A percentile compares a stretch with the other conserved stretches of the same genome.
Evolutionary conservation across 2,113 vertebrate species (phyloP).

Genomic region (Dunckerocampus dactyliophorus): DNA sequence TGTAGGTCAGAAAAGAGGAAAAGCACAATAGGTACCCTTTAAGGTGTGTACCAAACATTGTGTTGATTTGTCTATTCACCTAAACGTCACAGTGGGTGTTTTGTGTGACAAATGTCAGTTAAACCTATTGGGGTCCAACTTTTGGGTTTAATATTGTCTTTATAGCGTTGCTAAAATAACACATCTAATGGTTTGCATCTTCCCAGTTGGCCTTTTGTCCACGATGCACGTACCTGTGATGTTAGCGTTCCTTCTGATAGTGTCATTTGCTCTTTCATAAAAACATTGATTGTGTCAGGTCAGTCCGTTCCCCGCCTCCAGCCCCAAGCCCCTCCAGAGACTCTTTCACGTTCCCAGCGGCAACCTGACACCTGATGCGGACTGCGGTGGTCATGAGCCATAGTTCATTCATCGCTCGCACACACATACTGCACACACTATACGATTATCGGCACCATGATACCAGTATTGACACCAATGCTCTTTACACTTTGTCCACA

Average conservation of each 20-base stretch:
- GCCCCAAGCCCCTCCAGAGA: conserved; percentile 40
- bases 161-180: not conserved
- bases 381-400: conserved; percentile 56
- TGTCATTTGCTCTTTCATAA: conserved; percentile 65
- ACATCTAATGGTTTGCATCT: not conserved
- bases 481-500: conserved; percentile 9
- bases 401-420: conserved; percentile 61
- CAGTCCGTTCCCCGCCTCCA: conserved; percentile 50
- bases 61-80: too few relatives aligned
- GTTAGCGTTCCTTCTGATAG: conserved; percentile 60
- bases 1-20: too few relatives aligned
- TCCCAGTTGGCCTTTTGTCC: too few relatives aligned
- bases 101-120: too few relatives aligned
- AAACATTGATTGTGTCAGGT: conserved; percentile 69
- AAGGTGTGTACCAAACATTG: too few relatives aligned
- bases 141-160: too few relatives aligned
- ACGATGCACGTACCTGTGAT: conserved; percentile 26
- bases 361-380: conserved; percentile 62
- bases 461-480: conserved; percentile 13
- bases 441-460: conserved; percentile 13
- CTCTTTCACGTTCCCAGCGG: conserved; percentile 73
- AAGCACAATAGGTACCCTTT: too few relatives aligned
- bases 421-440: conserved; percentile 4
- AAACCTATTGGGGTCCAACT: too few relatives aligned
- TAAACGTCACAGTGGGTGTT: too few relatives aligned